Evolutionary conservation across 2,888 invertebrate genomes (phyloP), one percentile per base, ranked within the genome.

Genomic region (Scaeva pyrastri): DNA sequence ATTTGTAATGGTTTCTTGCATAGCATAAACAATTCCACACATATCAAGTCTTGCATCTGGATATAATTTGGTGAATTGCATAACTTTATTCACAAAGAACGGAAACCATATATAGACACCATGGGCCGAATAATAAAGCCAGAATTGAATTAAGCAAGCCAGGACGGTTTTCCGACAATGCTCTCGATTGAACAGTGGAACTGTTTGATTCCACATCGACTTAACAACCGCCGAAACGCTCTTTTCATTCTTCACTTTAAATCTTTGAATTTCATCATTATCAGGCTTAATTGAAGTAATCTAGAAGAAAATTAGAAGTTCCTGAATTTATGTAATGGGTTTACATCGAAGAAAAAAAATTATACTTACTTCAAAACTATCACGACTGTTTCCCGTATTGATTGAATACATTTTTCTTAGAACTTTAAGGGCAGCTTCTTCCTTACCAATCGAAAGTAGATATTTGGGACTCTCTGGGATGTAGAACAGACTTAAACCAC

Each of bases 401-500:
- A 80, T 70, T 0, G 88, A 66, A 73, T 90, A 90, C 36, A 91
- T 89, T 43, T 56, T 79, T 55, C 87, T 87, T n/a, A 92, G 78
- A 6, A 90, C 88, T 11, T 88, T 70, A 12, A 91, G 68, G 4
- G 91, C 89, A 68, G 90, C 89, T 2, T 89, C 88, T 21, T 90
- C 76, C 39, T 83, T 82, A 14, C 90, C 90, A 8, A 88, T 79
- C 1, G 90, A 74, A 3, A 91, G 71, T 2, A 90, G 85, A 82
- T 90, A 92, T 88, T 91, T 92, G 4, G 92, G 92, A 86, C 91
- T 91, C 76, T 92, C 92, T 1, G 92, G 92, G 14, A 92, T 85
- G 16, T 85, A 87, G n/a, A 89, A 81, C 12, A 91, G 83, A 3
- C 88, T 79, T 4, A 91, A 21, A 2, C 89, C 89, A 45, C 90